Conservation (phyloP, 2,797 vertebrate species). For the Propithecus perrieri region DNA sequence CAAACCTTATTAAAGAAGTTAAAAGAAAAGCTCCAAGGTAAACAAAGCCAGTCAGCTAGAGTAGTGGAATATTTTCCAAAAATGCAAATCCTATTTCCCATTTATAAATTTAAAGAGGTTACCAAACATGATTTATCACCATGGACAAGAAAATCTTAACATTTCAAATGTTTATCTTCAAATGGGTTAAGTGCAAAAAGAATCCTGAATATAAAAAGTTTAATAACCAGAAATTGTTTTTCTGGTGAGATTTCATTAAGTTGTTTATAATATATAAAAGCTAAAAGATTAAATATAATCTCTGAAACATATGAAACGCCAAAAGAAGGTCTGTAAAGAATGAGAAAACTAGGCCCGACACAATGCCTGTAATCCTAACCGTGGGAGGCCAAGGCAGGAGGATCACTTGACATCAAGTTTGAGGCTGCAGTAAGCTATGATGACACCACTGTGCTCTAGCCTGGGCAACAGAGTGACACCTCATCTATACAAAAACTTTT, state of each 20-base stretch:
- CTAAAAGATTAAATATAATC: not conserved
- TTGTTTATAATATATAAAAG: slow-evolving; percentile 48
- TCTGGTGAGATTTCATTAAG: slow-evolving; percentile 31
- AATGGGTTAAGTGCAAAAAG: slow-evolving; percentile 56
- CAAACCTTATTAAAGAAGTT: slow-evolving; percentile 74
- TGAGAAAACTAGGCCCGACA: not conserved
- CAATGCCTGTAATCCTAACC: not conserved
- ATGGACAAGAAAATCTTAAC: slow-evolving; percentile 61
- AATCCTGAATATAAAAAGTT: slow-evolving; percentile 53
- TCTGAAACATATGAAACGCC: not conserved
- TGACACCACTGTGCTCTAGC: not conserved
- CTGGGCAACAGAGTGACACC: not conserved
- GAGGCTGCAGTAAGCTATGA: not conserved
- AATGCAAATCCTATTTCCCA: slow-evolving; percentile 61
- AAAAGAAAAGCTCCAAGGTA: slow-evolving; percentile 77
- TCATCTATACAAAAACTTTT: not conserved
- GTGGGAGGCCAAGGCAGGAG: not conserved
- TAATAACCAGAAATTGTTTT: slow-evolving; percentile 51
- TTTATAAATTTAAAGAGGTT: slow-evolving; percentile 62
- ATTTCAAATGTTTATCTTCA: slow-evolving; percentile 61
- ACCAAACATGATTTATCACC: slow-evolving; percentile 50
- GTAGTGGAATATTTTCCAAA: slow-evolving; percentile 61
- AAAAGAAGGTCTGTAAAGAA: slow-evolving; percentile 58
- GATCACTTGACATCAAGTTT: not conserved
- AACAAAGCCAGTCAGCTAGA: slow-evolving; percentile 60